Conservation (phyloP, 2,797 vertebrate genomes). For the Crotalus adamanteus region DNA sequence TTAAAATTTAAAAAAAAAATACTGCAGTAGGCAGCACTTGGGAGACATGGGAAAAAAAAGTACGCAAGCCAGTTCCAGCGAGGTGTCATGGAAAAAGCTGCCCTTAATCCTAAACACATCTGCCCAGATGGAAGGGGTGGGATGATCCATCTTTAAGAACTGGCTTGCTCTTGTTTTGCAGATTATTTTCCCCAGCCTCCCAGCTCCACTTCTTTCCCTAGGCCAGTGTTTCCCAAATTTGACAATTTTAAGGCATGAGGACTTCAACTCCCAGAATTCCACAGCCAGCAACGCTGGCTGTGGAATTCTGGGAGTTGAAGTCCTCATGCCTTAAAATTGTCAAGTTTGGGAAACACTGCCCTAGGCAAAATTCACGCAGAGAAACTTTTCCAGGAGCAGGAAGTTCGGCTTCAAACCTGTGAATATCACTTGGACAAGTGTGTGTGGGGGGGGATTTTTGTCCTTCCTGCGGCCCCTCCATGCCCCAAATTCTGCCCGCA, state of each 20-base stretch:
- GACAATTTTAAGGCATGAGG: too few species aligned
- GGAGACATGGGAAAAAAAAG: neutral
- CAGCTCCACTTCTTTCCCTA: neutral
- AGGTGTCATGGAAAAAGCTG: neutral
- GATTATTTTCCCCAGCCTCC: neutral
- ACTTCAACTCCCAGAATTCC: too few species aligned
- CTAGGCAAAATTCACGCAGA: neutral
- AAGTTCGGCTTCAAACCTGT: neutral
- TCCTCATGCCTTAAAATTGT: too few species aligned
- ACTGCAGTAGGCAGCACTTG: rapidly evolving
- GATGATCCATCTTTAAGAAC: neutral
- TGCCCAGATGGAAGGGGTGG: neutral
- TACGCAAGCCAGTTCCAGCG: neutral
- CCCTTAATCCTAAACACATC: neutral
- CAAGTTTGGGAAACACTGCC: too few species aligned
- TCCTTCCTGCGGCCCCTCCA: neutral
- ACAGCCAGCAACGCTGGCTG: too few species aligned
- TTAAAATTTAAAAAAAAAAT: conserved; percentile 17
- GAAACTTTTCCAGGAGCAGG: neutral
- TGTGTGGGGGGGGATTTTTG: neutral
- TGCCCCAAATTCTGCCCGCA: conserved; percentile 32
- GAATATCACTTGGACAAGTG: neutral
- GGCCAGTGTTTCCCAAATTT: too few species aligned
- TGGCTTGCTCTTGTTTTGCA: conserved; percentile 1
- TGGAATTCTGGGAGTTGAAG: too few species aligned